Evolutionary conservation across 2,113 vertebrate genomes (phyloP), one percentile per base, ranked within the genome.

Genomic region (Daubentonia madagascariensis): DNA sequence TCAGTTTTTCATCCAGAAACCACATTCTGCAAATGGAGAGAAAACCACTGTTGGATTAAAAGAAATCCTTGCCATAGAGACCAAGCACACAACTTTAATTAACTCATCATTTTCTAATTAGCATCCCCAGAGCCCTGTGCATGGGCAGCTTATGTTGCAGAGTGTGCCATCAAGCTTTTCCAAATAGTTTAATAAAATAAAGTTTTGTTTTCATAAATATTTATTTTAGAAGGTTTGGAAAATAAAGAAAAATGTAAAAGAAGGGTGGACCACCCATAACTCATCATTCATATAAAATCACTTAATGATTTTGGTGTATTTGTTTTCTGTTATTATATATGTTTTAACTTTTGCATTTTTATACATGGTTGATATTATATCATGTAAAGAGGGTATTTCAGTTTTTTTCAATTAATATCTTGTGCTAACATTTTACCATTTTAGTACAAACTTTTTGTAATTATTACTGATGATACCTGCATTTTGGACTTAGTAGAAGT

Each of bases 41-140:
- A 97, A 98, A 96, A 93, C 76, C 97, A 79, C 95, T 75, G n/a
- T 83, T 96, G 97, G 94, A 96, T 97, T 96, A 95, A 96, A 97
- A 94, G 65, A 78, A 97, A 98, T 94, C 97, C 81, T 98, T 96
- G 96, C 97, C 89, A 85, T 89, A 14, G 94, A 98, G 95, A 98
- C 97, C 85, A 94, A 97, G 85, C 73, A 73, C 89, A 92, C 95
- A 97, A 93, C 95, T 97, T 98, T 98, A 97, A 98, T 98, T 98
- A 97, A 97, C 95, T 97, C 96, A 95, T 97, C 94, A 92, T 97
- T 96, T 98, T 98, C 98, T 98, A 98, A 98, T 98, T 95, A 97
- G 84, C 52, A 65, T 98, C 95, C 92, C 97, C 48, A 83, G 96
- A 94, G 93, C 43, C 94, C 84, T 63, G 37, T 40, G 89, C 81